Evolutionary conservation across 1,140 invertebrate species (phyloP), one percentile per base, ranked within the genome.

Genomic region (Onthophagus taurus): DNA sequence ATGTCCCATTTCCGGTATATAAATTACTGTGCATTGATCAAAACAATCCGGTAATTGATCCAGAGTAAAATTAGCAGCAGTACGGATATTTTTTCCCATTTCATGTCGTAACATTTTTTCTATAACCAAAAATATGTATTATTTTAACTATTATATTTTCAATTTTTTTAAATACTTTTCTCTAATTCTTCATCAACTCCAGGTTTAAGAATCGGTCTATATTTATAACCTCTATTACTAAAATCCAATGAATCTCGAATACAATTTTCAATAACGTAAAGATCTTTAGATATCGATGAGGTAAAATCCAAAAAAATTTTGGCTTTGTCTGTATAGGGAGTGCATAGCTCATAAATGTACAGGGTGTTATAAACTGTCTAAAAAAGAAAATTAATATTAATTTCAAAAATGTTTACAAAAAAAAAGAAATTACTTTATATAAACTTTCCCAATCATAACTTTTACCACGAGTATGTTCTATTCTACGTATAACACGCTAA

Each of bases 1-100:
- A 66, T 85, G 88, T 0, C 86, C 85, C 46, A 90, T 72, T 67
- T 89, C 78, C 4, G 86, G 86, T 50, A 89, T 70, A 64, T 87
- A 90, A 38, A 83, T 64, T 57, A 89, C 77, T 31, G 74, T 75
- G 57, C 84, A 89, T 49, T 78, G 71, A n/a, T 75, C 64, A 13
- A 89, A 69, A 49, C 72, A 74, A 7, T 61, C 33, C 3, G 81
- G 80, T 18, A 89, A 67, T 34, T 76, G 69, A 26, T 75, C 57
- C 45, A 88, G 62, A 58, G 89, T 84, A 50, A 78, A 67, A 45
- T 71, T 60, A 2, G 79, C 82, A n/a, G 81, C 76, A 37, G 72
- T 69, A 4, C 76, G 77, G 58, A 81, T 69, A 31, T 78, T 60
- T 24, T 73, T 65, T 12, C 72, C 71, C n/a, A 80, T 68, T 29